Base-by-base conservation (phyloP, 2,888 invertebrate species). In the Ophioninae sp. region DNA sequence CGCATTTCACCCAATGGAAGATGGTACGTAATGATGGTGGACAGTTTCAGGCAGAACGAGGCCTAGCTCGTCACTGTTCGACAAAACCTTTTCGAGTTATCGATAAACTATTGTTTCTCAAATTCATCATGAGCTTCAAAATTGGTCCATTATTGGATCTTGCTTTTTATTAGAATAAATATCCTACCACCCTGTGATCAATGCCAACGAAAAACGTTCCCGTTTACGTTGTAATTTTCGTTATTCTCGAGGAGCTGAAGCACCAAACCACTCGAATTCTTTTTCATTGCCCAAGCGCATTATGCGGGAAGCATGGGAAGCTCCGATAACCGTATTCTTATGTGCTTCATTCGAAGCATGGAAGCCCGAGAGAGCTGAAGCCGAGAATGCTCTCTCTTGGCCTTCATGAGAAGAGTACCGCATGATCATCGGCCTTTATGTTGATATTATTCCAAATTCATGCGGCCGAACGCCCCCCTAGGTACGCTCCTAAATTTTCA, bases 391-490 rank as follows among this genome's bases (percentile, higher is more conserved):
- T 68, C 59, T 59, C 69, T 68, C 22, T 56, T 44, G 68, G 64
- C 37, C 74, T 63, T 61, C 65, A 59, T 22, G 74, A 71, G 71
- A 74, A 75, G 22, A 74, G 83, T 39, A 71, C 73, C 20, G 75
- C 77, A 81, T 83, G 84, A 85, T 83, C 83, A 74, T 86, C 85
- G 80, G 81, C 83, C 82, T 86, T 87, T 87, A 86, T 86, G 84
- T 86, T 85, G 82, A 87, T 85, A 83, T 84, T 85, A 87, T 85
- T 81, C 85, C 76, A 77, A 83, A 86, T 86, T 87, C 86, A 86
- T 86, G 85, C 80, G 81, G 76, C 81, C 80, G 68, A 84, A 78
- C 75, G 61, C 63, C 63, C 39, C 41, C 37, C 78, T 63, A 65
- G 78, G 80, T 83, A 78, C 73, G 65, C 81, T 82, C 83, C 78